Evolutionary conservation across 2,113 vertebrate genomes (phyloP), one percentile per base, ranked within the genome.

Genomic region (Sinocyclocheilus maitianheensis): DNA sequence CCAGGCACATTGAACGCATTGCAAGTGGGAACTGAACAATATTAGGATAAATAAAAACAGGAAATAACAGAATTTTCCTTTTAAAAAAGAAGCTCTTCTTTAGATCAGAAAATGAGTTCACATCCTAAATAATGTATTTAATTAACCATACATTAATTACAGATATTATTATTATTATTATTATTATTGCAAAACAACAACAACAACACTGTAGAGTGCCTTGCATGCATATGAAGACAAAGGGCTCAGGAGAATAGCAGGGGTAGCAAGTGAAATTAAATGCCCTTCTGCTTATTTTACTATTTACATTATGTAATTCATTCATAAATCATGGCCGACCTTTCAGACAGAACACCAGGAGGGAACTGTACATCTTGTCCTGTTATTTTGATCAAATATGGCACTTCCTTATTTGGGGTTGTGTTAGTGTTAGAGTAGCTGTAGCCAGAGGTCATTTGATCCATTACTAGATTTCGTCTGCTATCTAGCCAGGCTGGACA

Each of bases 401-500:
- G 77, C 78, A 85, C 48, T 85, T 87, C 83, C 77, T 89, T 84
- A 71, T 60, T 82, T 80, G 62, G 81, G 72, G 84, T 72, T 87
- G 88, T 87, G 84, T 89, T 87, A 86, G 85, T 62, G 48, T 43
- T 84, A 76, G 78, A 77, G 72, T 20, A 82, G 69, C 88, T 87
- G 83, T 85, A 78, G 88, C 88, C 83, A 84, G 88, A 85, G 85
- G 88, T 78, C 72, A 87, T 89, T 89, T 85, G 85, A 82, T 89
- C 88, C 88, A 89, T 89, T 89, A 89, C 84, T 83, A 87, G 88
- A 85, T 85, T 87, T 51, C 6, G n/a, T 75, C 88, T 87, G 76
- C 88, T 69, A 85, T 89, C 88, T 85, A 84, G 53, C 62, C 83
- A 71, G 85, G 34, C 80, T 81, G 62, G 58, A 81, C 60, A 65